Evolutionary conservation across 2,113 vertebrate species (phyloP).

Genomic region (Otis tarda): DNA sequence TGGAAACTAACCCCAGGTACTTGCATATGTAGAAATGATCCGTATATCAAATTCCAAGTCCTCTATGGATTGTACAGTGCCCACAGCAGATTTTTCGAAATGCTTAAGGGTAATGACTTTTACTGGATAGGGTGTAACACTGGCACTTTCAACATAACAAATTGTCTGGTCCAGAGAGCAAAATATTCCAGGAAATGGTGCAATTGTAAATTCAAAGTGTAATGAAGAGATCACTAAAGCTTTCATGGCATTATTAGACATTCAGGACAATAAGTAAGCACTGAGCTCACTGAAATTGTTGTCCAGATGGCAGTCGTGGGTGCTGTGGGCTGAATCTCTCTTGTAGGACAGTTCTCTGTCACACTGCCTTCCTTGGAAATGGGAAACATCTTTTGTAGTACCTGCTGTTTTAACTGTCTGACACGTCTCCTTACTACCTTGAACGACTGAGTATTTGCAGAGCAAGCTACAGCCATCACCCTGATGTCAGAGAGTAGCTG

Average conservation of each 20-base stretch:
- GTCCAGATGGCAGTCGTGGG: not conserved
- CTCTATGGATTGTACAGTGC: not conserved
- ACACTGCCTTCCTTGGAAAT: not conserved
- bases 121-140: slow-evolving; percentile 39
- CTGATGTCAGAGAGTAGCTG: not conserved
- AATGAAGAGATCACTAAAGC: not conserved
- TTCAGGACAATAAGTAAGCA: not conserved
- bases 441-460: not conserved
- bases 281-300: not conserved
- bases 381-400: not conserved
- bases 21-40: not conserved
- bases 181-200: slow-evolving; percentile 48
- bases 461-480: not conserved
- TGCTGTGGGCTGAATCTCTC: not conserved
- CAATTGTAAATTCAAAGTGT: slow-evolving; percentile 24
- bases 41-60: not conserved
- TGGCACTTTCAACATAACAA: slow-evolving; percentile 12
- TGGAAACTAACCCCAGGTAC: slow-evolving; percentile 23
- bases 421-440: not conserved
- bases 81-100: not conserved
- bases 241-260: not conserved
- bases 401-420: not conserved
- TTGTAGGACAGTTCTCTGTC: not conserved
- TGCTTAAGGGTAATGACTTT: not conserved
- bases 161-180: slow-evolving; percentile 1